Percentiles rank a stretch among this genome's conserved stretches.
phyloP scores from a whole-genome alignment of 2,797 vertebrate species.

The Typhlichthys eigenmanni region DNA sequence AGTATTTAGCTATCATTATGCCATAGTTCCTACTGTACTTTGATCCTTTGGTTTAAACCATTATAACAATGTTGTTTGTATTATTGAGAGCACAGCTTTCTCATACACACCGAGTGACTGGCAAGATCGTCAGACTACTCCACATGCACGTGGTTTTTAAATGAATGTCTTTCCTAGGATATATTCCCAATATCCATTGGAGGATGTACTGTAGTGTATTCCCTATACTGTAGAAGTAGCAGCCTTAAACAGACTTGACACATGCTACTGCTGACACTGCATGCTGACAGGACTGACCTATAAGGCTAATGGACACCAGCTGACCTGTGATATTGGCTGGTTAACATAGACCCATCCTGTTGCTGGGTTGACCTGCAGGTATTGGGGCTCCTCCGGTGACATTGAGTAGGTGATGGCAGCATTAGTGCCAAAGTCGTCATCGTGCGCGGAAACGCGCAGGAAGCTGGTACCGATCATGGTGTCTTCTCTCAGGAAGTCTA shows the following conservation, averaged over 20 bases:
- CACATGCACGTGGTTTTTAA: too few relatives aligned
- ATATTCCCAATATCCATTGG: too few relatives aligned
- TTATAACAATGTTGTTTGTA: too few relatives aligned
- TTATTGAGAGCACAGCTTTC: too few relatives aligned
- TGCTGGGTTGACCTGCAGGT: slow-evolving; percentile 84
- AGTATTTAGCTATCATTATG: too few relatives aligned
- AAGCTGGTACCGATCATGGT: slow-evolving; percentile 87
- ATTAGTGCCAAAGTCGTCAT: slow-evolving; percentile 86
- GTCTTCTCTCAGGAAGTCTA: slow-evolving; percentile 89
- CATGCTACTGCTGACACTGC: background rate
- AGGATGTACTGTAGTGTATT: too few relatives aligned
- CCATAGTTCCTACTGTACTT: too few relatives aligned
- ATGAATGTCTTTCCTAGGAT: too few relatives aligned
- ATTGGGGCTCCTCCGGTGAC: slow-evolving; percentile 79
- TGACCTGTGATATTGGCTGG: slow-evolving; percentile 86
- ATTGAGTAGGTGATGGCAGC: slow-evolving; percentile 84
- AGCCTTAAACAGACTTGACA: background rate
- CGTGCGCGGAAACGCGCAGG: slow-evolving; percentile 84
- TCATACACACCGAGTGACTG: too few relatives aligned
- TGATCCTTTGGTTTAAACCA: too few relatives aligned
- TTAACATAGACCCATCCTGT: slow-evolving; percentile 90
- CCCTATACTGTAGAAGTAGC: too few relatives aligned
- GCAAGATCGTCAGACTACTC: too few relatives aligned
- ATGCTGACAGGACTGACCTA: background rate
- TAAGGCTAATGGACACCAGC: slow-evolving; percentile 18